These are phyloP conservation scores for Myodes glareolus DNA, from an alignment of 2,113 vertebrate species.

Conservation along the genomic window DNA sequence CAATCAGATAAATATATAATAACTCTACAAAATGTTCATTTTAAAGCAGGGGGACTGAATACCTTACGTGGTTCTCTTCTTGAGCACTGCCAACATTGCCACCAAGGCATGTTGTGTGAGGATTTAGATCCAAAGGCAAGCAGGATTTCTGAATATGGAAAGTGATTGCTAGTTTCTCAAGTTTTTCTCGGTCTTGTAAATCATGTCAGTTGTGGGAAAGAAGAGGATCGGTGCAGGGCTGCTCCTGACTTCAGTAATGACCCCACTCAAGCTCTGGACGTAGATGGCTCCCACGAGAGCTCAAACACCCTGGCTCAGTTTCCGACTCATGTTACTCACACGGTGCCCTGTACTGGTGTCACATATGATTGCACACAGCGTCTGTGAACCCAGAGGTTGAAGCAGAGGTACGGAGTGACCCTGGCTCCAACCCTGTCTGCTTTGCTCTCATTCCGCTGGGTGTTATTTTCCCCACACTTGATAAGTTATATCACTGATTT, in stretches of 20 bases:
- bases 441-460: not conserved
- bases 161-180: not conserved
- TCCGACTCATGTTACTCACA: not conserved
- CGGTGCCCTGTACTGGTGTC: not conserved
- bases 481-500: not conserved
- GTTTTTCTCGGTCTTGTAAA: not conserved
- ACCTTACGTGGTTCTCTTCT: fast-evolving
- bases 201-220: not conserved
- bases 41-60: not conserved
- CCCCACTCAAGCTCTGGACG: no score
- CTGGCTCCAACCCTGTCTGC: not conserved
- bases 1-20: not conserved
- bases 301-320: not conserved
- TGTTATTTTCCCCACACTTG: not conserved
- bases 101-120: not conserved
- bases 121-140: not conserved
- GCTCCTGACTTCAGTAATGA: not conserved
- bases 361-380: fast-evolving
- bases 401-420: not conserved
- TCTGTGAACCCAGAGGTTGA: not conserved
- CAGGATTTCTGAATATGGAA: not conserved
- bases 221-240: not conserved
- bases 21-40: not conserved
- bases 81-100: not conserved
- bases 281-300: fast-evolving